Conservation (phyloP, 2,113 vertebrate species). For the Onychostoma macrolepis region DNA sequence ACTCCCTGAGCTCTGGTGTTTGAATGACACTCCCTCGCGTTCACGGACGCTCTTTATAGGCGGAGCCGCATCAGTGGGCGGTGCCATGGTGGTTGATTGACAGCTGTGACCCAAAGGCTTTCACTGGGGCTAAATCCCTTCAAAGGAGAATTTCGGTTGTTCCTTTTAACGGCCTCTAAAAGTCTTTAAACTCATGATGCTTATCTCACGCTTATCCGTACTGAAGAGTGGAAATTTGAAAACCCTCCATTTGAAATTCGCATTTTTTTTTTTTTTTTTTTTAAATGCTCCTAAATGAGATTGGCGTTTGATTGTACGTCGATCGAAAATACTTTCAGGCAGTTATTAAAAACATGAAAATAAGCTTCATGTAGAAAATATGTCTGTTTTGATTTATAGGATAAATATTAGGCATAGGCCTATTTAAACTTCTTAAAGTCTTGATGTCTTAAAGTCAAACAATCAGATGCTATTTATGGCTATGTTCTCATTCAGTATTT, state of each 20-base stretch:
- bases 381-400: too few species aligned
- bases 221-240: slow-evolving; percentile 53
- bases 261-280: background rate
- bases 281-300: slow-evolving; percentile 19
- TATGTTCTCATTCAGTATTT: too few species aligned
- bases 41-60: slow-evolving; percentile 62
- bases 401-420: too few species aligned
- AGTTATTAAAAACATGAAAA: background rate
- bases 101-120: slow-evolving; percentile 74
- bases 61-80: slow-evolving; percentile 44
- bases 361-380: background rate
- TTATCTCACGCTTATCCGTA: slow-evolving; percentile 59
- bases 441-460: too few species aligned
- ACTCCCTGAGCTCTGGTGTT: slow-evolving; percentile 50
- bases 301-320: background rate
- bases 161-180: slow-evolving; percentile 73
- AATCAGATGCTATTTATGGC: too few species aligned
- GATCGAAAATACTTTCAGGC: background rate
- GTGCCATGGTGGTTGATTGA: slow-evolving; percentile 66
- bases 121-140: slow-evolving; percentile 78
- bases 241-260: slow-evolving; percentile 60
- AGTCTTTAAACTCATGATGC: slow-evolving; percentile 64
- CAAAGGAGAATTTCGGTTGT: slow-evolving; percentile 78
- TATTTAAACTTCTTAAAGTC: too few species aligned
- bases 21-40: slow-evolving; percentile 45